These are phyloP conservation scores for Polyommatus iphigenia DNA, from an alignment of 2,888 invertebrate species.

Conservation along the genomic window DNA sequence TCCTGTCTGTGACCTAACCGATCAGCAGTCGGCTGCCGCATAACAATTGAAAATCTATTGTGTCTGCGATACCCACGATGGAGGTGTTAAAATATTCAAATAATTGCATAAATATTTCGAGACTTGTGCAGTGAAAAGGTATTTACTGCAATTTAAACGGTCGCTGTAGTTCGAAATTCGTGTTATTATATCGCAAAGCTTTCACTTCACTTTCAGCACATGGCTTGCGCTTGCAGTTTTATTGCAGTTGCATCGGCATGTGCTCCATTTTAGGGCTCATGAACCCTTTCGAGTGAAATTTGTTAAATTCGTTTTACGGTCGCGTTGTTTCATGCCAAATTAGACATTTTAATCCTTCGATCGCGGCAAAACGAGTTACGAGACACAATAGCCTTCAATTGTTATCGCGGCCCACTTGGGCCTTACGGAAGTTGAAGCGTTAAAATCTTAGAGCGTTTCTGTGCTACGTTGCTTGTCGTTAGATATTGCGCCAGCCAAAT, in stretches of 20 bases:
- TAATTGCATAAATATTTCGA: too few relatives aligned
- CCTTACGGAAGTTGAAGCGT: too few relatives aligned
- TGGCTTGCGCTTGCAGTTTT: slow-evolving; percentile 1
- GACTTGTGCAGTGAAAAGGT: not conserved
- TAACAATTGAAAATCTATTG: too few relatives aligned
- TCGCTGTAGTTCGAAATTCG: slow-evolving; percentile 4
- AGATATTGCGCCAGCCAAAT: too few relatives aligned
- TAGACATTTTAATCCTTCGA: not conserved
- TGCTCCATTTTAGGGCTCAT: slow-evolving; percentile 1
- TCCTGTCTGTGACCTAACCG: not conserved
- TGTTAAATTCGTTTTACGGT: not conserved
- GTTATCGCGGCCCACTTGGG: too few relatives aligned
- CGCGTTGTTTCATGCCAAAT: not conserved
- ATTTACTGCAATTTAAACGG: not conserved
- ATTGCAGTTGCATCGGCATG: not conserved
- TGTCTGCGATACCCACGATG: too few relatives aligned
- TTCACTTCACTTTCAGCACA: slow-evolving; percentile 20
- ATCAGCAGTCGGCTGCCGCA: too few relatives aligned
- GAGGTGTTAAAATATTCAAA: not conserved
- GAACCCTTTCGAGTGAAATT: not conserved
- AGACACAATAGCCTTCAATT: too few relatives aligned
- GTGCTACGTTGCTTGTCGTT: not conserved
- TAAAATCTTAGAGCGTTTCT: not conserved
- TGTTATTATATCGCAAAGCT: slow-evolving; percentile 2
- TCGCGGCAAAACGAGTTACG: too few relatives aligned